A percentile compares a stretch with the other conserved stretches of the same genome.
Conservation (phyloP, 2,113 vertebrate genomes). For the Menura novaehollandiae region DNA sequence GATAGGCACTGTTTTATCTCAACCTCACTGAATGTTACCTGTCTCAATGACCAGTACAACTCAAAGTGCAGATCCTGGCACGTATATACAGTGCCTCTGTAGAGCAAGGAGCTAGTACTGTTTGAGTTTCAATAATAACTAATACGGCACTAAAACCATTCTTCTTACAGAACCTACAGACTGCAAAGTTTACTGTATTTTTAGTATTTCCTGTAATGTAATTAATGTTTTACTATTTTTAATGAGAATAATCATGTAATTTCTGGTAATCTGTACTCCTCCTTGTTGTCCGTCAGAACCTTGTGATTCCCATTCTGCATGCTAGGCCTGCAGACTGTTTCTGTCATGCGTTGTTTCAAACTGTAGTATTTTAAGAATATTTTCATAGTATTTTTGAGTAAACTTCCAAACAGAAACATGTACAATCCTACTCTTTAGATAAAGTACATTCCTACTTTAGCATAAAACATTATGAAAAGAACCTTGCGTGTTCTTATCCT, state of each 20-base stretch:
- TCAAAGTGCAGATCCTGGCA: background rate
- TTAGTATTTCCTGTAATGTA: constrained; percentile 19
- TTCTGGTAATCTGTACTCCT: constrained; percentile 9
- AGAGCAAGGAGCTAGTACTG: background rate
- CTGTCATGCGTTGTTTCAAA: background rate
- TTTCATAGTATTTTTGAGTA: constrained; percentile 38
- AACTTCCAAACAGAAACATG: background rate
- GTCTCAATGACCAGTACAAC: background rate
- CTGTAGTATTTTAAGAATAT: constrained; percentile 23
- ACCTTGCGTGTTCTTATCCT: background rate
- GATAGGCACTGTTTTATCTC: background rate
- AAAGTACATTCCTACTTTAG: background rate
- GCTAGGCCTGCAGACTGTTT: constrained; percentile 13
- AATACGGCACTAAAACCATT: background rate
- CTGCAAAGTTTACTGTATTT: background rate
- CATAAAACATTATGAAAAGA: background rate
- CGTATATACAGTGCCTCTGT: background rate
- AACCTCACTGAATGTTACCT: background rate
- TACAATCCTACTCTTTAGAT: background rate
- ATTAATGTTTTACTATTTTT: constrained; percentile 27
- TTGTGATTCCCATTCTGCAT: background rate
- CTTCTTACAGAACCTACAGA: background rate
- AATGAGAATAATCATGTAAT: constrained; percentile 7
- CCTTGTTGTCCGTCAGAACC: background rate
- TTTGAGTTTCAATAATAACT: background rate